Base-by-base conservation (phyloP, 2,797 vertebrate species). In the Pithecia hirsuta region DNA sequence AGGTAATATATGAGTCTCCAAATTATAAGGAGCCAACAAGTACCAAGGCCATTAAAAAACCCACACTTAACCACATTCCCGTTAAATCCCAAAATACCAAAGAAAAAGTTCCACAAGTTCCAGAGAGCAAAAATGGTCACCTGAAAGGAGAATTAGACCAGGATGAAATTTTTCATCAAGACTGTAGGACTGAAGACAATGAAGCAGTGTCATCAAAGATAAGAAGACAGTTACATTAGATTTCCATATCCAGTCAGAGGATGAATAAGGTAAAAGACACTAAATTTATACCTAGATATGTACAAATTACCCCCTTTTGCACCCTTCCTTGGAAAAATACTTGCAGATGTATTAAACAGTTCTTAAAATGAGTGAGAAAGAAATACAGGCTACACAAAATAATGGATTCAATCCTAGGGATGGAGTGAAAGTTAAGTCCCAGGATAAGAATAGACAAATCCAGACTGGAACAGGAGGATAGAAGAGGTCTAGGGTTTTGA, bases 321-420 rank as follows among this genome's bases (percentile, higher is more conserved):
- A 94, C 5, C 24, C 19, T 86, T 97, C 92, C 61, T 81, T 96
- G 55, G 76, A 19, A 97, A 97, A 92, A 94, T 55, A 84, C 8
- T 57, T 87, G 59, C 84, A 48, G 36, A 78, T 67, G 26, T 22
- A 96, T 64, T 50, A 67, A 67, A 67, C 8, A 67, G 33, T 88
- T 30, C 76, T 36, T 92, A 52, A 95, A 76, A 78, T 79, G 57
- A 87, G 26, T 48, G 30, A 94, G 10, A 89, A 91, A 93, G 46
- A 92, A 79, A 81, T n/a, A 83, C 0, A 92, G 39, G 6, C 64
- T 87, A 93, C 57, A 81, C 46, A 95, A 84, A 96, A 89, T 15
- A 87, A 36, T 39, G 44, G 52, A 55, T 91, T 30, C 52, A 85
- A 67, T 83, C 72, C 82, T 59, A 95, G 46, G 82, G 9, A 87